Conservation (phyloP, 2,888 invertebrate genomes). For the Chrysolina oricalcia region DNA sequence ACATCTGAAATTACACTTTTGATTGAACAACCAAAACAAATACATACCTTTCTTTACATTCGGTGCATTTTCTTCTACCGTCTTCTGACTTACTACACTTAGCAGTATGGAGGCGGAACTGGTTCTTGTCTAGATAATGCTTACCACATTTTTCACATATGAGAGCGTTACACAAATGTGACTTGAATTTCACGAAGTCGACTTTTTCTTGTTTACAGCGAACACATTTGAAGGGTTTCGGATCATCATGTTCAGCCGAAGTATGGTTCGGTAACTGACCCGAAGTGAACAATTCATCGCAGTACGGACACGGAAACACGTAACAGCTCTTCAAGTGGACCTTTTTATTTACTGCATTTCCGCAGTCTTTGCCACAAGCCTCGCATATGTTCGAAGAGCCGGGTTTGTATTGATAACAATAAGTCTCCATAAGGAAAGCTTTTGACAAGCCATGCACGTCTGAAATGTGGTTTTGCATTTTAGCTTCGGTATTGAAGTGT, state of each 20-base stretch:
- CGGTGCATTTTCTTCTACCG: background rate
- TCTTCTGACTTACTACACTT: background rate
- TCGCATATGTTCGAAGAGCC: conserved; percentile 7
- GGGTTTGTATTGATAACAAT: conserved; percentile 16
- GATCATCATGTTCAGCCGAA: background rate
- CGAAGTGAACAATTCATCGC: conserved; percentile 7
- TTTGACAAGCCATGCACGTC: conserved; percentile 9
- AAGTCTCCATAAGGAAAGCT: conserved; percentile 8
- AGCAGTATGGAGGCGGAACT: background rate
- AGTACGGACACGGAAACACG: conserved; percentile 19
- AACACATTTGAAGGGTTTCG: conserved; percentile 17
- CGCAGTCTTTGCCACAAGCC: conserved; percentile 13
- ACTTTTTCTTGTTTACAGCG: background rate
- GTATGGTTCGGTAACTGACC: conserved; percentile 1
- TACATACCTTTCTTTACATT: conserved; percentile 7
- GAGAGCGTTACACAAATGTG: conserved; percentile 6
- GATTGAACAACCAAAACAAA: background rate
- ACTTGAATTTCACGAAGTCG: background rate
- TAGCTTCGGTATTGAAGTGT: background rate
- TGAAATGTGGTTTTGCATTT: background rate
- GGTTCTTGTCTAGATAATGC: background rate
- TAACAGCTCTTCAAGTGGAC: background rate
- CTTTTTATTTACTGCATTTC: background rate
- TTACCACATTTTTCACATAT: conserved; percentile 14
- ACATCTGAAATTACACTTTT: background rate